Evolutionary conservation across 2,797 vertebrate species (phyloP).

Genomic region (Zenarchopterus dispar): DNA sequence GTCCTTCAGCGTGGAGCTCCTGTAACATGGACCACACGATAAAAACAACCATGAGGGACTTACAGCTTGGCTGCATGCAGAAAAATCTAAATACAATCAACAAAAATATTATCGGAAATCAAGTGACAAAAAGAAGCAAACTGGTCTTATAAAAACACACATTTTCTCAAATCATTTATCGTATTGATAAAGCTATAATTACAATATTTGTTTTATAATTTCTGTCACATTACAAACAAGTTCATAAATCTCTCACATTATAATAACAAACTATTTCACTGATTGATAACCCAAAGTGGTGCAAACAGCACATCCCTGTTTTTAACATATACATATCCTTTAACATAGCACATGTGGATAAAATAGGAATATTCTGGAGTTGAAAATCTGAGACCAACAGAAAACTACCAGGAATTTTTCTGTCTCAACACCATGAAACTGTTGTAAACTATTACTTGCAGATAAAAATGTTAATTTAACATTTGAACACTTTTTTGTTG

Average conservation of each 20-base stretch:
- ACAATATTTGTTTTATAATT: constrained; percentile 7
- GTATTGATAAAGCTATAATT: constrained; percentile 1
- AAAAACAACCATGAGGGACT: not conserved
- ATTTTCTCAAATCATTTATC: not conserved
- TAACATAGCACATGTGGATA: not conserved
- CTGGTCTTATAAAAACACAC: not conserved
- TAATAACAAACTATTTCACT: constrained; percentile 15
- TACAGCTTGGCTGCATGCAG: constrained; percentile 4
- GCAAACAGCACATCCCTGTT: not conserved
- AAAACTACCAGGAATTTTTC: constrained; percentile 18
- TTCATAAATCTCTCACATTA: constrained; percentile 26
- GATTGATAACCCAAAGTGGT: not conserved
- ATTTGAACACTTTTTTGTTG: not conserved
- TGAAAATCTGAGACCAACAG: constrained; percentile 18
- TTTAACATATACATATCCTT: not conserved
- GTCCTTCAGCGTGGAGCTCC: not conserved
- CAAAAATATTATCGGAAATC: not conserved
- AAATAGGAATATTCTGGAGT: not conserved
- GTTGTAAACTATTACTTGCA: constrained; percentile 2
- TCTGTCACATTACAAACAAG: constrained; percentile 1
- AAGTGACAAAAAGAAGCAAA: not conserved
- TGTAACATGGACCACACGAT: not conserved
- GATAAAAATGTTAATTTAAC: not conserved
- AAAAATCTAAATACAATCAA: not conserved
- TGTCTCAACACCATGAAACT: constrained; percentile 27